Base-by-base conservation (phyloP, 2,797 vertebrate genomes). In the Micrastur ruficollis region DNA sequence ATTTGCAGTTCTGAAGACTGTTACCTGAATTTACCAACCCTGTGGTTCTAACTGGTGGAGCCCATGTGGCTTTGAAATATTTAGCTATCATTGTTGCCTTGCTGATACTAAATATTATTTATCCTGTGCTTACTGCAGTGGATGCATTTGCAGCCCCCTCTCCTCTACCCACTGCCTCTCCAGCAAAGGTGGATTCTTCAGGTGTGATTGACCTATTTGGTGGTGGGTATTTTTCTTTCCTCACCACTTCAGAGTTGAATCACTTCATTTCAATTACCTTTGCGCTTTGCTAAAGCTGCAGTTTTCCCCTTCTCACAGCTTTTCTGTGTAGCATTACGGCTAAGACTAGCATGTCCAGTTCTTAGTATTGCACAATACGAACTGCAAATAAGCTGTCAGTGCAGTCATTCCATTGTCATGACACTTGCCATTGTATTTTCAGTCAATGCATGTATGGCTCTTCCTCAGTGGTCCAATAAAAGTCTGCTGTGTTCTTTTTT, bases 161-260 rank as follows among this genome's bases (percentile, higher is more conserved):
- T 96, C 97, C 98, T 86, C 97, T 96, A 86, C 95, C 98, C 86
- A 98, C 98, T 89, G 97, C 98, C 61, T 99, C 99, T 98, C 99
- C 99, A 89, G 98, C 98, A 93, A 99, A 99, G 98, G 96, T 98
- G 96, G 99, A 99, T 82, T 98, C 98, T 74, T 98, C 98, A 80
- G 98, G 99, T 92, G 99, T 99, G 96, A 98, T 99, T 97, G 99
- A 99, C 98, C 99, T 99, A 93, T 98, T 99, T 97, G 99, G 99
- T 99, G 99, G 99, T 99, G 99, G 98, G 99, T 99, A 99, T 98
- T 97, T 96, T 93, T 98, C 90, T 89, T 97, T 95, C 93, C 97
- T 97, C 95, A 89, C 93, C 89, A 93, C 84, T 95, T 90, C 76
- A 62, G 89, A 68, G 61, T 65, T 92, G 62, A 96, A 94, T 93